A percentile compares a stretch with the other conserved stretches of the same genome.
These are phyloP conservation scores for Prunella fulvescens DNA, from an alignment of 2,113 vertebrate species.

Conservation along the genomic window DNA sequence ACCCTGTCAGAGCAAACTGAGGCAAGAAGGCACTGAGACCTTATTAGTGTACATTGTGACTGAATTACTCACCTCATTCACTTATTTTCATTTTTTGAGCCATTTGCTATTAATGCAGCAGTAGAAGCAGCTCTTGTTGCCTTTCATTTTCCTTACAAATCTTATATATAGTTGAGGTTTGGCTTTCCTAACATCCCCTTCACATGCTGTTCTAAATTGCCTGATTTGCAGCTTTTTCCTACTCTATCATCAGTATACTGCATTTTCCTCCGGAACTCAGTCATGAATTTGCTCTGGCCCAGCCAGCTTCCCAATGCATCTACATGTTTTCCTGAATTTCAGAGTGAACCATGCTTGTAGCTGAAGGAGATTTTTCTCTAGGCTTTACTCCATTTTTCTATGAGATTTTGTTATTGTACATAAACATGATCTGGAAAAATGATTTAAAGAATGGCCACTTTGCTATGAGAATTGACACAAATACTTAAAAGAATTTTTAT, in stretches of 20 bases:
- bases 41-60: not conserved
- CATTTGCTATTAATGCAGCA: not conserved
- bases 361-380: not conserved
- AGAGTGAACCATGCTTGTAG: not conserved
- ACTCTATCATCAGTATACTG: not conserved
- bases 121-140: not conserved
- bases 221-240: not conserved
- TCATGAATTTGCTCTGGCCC: not conserved
- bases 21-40: not conserved
- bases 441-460: not conserved
- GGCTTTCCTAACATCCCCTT: not conserved
- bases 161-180: not conserved
- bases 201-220: not conserved
- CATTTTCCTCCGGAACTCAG: fast-evolving
- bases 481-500: not conserved
- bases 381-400: not conserved
- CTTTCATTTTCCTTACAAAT: not conserved
- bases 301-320: not conserved
- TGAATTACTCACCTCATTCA: not conserved
- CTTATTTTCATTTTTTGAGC: not conserved
- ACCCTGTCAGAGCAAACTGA: not conserved
- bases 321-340: not conserved
- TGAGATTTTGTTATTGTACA: not conserved
- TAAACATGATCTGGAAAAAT: not conserved
- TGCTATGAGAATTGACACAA: not conserved